phyloP scores from a whole-genome alignment of 2,888 invertebrate species.

The Drosophila affinis region DNA sequence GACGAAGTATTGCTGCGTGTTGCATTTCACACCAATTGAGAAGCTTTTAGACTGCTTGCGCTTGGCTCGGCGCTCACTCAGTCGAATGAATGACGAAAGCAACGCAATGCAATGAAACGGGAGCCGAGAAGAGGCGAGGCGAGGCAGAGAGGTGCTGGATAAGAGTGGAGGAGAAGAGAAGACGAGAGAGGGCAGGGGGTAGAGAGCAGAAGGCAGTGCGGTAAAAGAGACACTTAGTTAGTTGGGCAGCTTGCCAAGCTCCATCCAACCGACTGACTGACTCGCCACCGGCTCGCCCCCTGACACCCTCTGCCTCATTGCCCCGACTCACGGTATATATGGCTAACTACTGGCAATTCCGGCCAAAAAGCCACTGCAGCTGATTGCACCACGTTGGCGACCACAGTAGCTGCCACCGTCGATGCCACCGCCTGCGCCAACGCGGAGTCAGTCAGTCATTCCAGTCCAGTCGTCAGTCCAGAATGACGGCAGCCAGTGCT shows the following conservation, averaged over 20 bases:
- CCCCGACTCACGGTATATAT: slow-evolving; percentile 25
- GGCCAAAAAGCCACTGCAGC: slow-evolving; percentile 77
- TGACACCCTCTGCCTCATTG: background rate
- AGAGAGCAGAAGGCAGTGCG: background rate
- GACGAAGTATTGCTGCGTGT: slow-evolving; percentile 56
- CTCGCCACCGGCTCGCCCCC: background rate
- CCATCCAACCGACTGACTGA: slow-evolving; percentile 29
- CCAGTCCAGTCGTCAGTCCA: slow-evolving; percentile 10
- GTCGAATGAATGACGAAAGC: slow-evolving; percentile 76
- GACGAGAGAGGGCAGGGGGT: background rate
- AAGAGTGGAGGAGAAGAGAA: background rate
- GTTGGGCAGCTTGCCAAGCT: slow-evolving; percentile 55
- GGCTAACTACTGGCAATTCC: slow-evolving; percentile 53
- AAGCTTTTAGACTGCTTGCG: slow-evolving; percentile 57
- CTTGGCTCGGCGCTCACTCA: slow-evolving; percentile 72
- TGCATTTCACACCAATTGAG: slow-evolving; percentile 78
- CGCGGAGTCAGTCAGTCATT: slow-evolving; percentile 3
- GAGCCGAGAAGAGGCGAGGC: slow-evolving; percentile 15
- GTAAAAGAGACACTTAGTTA: slow-evolving; percentile 17
- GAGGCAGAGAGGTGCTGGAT: background rate
- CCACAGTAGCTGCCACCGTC: slow-evolving; percentile 53
- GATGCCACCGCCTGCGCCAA: slow-evolving; percentile 1
- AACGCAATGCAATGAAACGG: slow-evolving; percentile 27
- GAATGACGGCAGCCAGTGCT: slow-evolving; percentile 38
- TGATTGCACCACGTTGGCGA: slow-evolving; percentile 74